Conservation (phyloP, 2,888 invertebrate genomes). For the Pelosia muscerda region DNA sequence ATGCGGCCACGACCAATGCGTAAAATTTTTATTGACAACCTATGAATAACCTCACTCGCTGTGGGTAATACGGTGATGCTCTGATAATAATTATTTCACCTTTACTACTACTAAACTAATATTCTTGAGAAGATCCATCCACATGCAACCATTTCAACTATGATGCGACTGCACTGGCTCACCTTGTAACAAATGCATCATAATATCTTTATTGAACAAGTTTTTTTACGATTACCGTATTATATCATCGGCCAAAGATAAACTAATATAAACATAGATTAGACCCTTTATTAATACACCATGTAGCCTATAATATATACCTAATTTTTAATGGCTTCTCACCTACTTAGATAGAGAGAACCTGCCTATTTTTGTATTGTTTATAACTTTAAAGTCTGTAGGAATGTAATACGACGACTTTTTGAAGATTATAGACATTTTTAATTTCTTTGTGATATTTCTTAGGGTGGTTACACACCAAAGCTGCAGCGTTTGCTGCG, state of each 20-base stretch:
- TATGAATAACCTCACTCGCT: not conserved
- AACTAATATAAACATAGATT: not conserved
- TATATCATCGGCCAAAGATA: not conserved
- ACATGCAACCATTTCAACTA: conserved; percentile 10
- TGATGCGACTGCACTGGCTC: conserved; percentile 23
- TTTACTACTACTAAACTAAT: conserved; percentile 9
- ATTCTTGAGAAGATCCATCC: conserved; percentile 8
- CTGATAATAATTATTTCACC: conserved; percentile 23
- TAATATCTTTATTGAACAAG: not conserved
- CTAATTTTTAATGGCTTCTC: not conserved
- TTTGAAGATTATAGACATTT: too few species aligned
- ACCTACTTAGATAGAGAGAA: not conserved
- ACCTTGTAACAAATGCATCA: conserved; percentile 16
- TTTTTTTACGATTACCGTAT: not conserved
- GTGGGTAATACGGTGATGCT: conserved; percentile 3
- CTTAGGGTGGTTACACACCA: too few species aligned
- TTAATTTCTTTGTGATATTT: too few species aligned
- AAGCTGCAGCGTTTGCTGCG: too few species aligned
- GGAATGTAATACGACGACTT: too few species aligned
- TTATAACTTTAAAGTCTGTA: too few species aligned
- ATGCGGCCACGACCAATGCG: too few species aligned
- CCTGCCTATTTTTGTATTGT: not conserved
- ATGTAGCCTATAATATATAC: not conserved
- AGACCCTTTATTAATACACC: not conserved
- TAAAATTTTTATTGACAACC: not conserved